Percentiles rank a stretch among this genome's conserved stretches.
Evolutionary conservation across 2,113 vertebrate species (phyloP).

Genomic region (Mirza zaza): DNA sequence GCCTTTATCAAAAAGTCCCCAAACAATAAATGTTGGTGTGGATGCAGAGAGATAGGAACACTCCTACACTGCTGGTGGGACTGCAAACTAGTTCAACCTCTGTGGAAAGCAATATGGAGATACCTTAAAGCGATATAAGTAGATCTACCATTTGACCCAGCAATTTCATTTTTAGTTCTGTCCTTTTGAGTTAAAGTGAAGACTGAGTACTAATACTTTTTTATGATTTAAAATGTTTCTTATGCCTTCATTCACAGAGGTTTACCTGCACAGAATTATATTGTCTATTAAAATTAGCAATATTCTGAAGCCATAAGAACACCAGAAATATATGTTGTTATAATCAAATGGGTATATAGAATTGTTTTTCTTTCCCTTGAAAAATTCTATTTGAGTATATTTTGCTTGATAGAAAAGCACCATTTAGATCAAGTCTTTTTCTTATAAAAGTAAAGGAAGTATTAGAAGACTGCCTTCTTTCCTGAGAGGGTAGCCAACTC

Average conservation of each 20-base stretch:
- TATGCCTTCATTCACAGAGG: neutral
- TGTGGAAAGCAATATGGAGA: too few species aligned
- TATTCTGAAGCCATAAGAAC: neutral
- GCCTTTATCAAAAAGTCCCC: too few species aligned
- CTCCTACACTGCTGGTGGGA: too few species aligned
- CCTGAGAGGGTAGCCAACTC: neutral
- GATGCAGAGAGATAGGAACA: too few species aligned
- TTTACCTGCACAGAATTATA: slow-evolving; percentile 2
- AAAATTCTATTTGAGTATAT: slow-evolving; percentile 27
- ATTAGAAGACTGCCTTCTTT: slow-evolving; percentile 27
- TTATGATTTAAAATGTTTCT: slow-evolving; percentile 12
- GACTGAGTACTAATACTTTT: neutral
- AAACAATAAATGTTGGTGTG: too few species aligned
- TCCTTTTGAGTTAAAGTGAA: neutral
- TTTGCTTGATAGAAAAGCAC: slow-evolving; percentile 7
- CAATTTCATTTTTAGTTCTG: slow-evolving; percentile 29
- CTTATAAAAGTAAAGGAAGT: neutral
- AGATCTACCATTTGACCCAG: too few species aligned
- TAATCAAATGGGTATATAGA: slow-evolving; percentile 48
- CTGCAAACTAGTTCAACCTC: too few species aligned
- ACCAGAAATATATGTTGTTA: slow-evolving; percentile 18
- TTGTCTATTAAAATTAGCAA: slow-evolving; percentile 44
- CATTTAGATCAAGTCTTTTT: neutral
- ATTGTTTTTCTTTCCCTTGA: slow-evolving; percentile 51
- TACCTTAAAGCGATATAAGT: too few species aligned